Conservation (phyloP, 92 coral and sea anemone genomes). For the Metridium senile region DNA sequence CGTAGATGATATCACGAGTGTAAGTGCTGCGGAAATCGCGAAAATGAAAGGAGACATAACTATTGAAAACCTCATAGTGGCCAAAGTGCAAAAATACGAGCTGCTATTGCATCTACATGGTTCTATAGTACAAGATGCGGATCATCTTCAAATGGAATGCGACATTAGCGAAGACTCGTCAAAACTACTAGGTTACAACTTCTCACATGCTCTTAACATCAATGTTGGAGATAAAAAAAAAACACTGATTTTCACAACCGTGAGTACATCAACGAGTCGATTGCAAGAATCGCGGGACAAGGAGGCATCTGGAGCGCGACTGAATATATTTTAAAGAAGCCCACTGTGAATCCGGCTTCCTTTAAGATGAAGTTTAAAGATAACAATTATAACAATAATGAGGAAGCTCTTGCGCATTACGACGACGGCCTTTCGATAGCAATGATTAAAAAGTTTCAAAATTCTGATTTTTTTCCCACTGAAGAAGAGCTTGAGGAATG, state of each 20-base stretch:
- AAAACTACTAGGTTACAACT: background rate
- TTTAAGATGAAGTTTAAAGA: slow-evolving; percentile 34
- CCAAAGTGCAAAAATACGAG: background rate
- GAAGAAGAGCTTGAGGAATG: slow-evolving; percentile 30
- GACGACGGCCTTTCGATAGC: no score
- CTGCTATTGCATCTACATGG: no score
- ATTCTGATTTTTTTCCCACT: slow-evolving; percentile 22
- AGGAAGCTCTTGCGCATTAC: no score
- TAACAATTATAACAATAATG: slow-evolving; percentile 44
- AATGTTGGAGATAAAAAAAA: slow-evolving; percentile 6
- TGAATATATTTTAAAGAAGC: no score
- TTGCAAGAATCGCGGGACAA: no score
- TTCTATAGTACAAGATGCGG: no score
- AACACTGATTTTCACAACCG: background rate
- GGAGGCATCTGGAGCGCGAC: no score
- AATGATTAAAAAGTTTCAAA: slow-evolving; percentile 29
- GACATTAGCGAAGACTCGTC: background rate
- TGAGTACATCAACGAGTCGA: slow-evolving; percentile 3
- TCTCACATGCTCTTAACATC: background rate
- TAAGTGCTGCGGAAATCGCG: no score
- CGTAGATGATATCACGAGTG: background rate
- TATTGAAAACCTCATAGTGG: background rate
- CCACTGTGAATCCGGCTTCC: no score
- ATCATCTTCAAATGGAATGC: background rate
- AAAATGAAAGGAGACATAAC: slow-evolving; percentile 25